These are phyloP conservation scores for Globicephala melas DNA, from an alignment of 2,113 vertebrate species.

Conservation along the genomic window DNA sequence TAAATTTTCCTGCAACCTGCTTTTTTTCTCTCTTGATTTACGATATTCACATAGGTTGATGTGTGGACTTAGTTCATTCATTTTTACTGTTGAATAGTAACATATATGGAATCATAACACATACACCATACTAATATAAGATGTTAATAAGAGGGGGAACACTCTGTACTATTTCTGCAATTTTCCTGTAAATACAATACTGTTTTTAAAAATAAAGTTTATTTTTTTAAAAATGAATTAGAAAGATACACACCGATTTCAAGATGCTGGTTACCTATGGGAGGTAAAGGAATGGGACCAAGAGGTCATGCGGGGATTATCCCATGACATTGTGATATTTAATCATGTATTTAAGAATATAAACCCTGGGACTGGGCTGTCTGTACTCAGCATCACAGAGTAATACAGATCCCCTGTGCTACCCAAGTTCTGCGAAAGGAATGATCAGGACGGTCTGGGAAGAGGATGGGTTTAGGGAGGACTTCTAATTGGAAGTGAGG, in stretches of 20 bases:
- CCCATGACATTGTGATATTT: neutral
- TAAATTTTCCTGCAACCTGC: neutral
- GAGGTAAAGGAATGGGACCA: neutral
- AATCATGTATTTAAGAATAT: neutral
- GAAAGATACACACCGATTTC: neutral
- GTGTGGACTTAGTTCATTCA: neutral
- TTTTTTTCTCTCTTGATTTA: neutral
- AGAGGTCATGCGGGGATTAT: neutral
- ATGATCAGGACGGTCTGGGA: neutral
- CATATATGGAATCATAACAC: neutral
- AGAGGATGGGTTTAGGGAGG: neutral
- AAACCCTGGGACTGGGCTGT: neutral
- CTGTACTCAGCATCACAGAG: neutral
- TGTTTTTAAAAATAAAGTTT: neutral
- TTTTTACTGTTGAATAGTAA: neutral
- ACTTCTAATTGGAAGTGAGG: neutral
- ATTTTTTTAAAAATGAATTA: neutral
- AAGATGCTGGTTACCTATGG: neutral
- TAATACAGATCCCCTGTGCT: neutral
- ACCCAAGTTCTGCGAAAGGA: neutral
- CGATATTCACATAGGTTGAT: neutral
- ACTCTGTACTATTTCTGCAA: neutral
- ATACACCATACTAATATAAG: neutral
- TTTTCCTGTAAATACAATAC: neutral
- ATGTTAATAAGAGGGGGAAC: neutral